Conservation (phyloP, 2,113 vertebrate genomes). For the Thunnus thynnus region DNA sequence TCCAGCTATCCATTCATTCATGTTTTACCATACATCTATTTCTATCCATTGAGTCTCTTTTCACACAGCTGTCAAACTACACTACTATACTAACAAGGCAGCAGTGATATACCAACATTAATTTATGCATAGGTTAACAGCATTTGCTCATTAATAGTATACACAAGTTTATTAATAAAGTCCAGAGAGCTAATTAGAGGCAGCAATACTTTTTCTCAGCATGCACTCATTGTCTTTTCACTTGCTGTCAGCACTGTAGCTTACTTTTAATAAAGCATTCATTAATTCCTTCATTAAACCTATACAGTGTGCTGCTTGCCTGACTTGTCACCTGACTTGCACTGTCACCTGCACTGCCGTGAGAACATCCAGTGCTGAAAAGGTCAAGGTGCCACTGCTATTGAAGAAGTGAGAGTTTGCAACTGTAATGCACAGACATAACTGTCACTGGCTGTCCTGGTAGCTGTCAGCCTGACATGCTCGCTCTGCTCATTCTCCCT, state of each 20-base stretch:
- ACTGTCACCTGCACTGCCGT: conserved; percentile 55
- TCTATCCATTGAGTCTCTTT: not conserved
- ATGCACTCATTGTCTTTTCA: conserved; percentile 8
- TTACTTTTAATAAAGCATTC: conserved; percentile 33
- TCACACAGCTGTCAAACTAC: not conserved
- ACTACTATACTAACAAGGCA: not conserved
- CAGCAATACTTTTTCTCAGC: conserved; percentile 9
- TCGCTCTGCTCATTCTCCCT: not conserved
- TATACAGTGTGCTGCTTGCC: conserved; percentile 31
- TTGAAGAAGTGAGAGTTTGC: conserved; percentile 65
- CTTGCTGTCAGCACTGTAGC: conserved; percentile 19
- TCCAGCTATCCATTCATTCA: not conserved
- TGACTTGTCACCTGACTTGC: conserved; percentile 50
- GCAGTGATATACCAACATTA: not conserved
- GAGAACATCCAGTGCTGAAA: conserved; percentile 63
- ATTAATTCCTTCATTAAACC: conserved; percentile 59
- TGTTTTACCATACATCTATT: not conserved
- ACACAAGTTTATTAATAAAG: conserved; percentile 3
- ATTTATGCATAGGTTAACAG: not conserved
- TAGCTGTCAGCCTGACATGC: conserved; percentile 37
- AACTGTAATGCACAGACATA: conserved; percentile 58
- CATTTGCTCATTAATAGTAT: not conserved
- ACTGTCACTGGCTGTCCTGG: conserved; percentile 50
- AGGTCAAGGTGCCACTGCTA: conserved; percentile 67
- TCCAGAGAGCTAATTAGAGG: conserved; percentile 12